Evolutionary conservation across 2,797 vertebrate genomes (phyloP).

Genomic region (Rhinophrynus dorsalis): DNA sequence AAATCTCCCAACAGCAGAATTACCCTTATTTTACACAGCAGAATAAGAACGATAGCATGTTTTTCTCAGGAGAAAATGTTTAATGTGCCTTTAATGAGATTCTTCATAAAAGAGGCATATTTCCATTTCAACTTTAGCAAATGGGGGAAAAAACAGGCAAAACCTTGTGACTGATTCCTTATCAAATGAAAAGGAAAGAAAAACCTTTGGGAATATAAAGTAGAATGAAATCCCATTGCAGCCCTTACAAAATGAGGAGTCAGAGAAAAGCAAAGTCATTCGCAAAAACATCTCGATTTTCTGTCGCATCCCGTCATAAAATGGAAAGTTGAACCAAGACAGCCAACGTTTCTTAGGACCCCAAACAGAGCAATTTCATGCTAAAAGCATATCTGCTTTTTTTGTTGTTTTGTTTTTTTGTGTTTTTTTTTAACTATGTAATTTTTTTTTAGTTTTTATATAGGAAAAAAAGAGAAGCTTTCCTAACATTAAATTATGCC

Average conservation of each 20-base stretch:
- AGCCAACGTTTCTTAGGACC: constrained; percentile 54
- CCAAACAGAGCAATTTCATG: constrained; percentile 78
- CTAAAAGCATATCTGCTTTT: constrained; percentile 61
- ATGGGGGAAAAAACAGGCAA: constrained; percentile 60
- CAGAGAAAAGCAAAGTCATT: constrained; percentile 39
- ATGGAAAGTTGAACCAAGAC: constrained; percentile 77
- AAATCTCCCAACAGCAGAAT: too few relatives aligned
- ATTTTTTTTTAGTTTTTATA: constrained; percentile 74
- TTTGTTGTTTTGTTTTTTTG: constrained; percentile 71
- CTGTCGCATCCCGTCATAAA: constrained; percentile 73
- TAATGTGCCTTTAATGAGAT: too few relatives aligned
- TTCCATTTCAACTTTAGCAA: constrained; percentile 86
- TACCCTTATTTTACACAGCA: too few relatives aligned
- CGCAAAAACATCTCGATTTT: constrained; percentile 53
- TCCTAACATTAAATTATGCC: constrained; percentile 92
- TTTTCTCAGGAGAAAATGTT: too few relatives aligned
- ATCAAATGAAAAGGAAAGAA: constrained; percentile 13
- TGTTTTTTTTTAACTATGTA: constrained; percentile 66
- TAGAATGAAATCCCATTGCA: constrained; percentile 14
- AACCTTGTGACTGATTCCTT: constrained; percentile 12
- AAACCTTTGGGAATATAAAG: constrained; percentile 21
- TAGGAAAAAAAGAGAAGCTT: constrained; percentile 64
- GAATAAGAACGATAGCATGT: too few relatives aligned
- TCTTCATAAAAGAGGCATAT: too few relatives aligned
- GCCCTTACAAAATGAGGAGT: constrained; percentile 38